phyloP scores from a whole-genome alignment of 1,140 invertebrate species.

The Orchestia grillus region DNA sequence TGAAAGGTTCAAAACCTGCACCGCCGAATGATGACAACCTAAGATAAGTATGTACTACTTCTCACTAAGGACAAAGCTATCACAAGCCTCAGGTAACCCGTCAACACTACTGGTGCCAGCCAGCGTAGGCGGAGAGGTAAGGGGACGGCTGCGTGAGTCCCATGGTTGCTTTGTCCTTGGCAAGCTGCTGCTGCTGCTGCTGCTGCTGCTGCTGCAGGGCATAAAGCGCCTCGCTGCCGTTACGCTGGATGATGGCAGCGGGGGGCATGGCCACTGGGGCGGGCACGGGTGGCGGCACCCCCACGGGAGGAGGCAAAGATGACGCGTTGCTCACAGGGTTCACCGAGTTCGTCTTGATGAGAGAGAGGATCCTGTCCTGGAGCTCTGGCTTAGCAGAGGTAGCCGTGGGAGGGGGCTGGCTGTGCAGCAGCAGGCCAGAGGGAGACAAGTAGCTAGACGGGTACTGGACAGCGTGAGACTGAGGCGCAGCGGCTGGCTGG shows the following conservation, averaged over 20 bases:
- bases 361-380: conserved; percentile 62
- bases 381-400: conserved; percentile 55
- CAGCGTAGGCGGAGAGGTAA: conserved; percentile 28
- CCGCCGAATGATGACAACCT: background rate
- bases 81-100: no score
- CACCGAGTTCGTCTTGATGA: conserved; percentile 35
- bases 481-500: background rate
- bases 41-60: background rate
- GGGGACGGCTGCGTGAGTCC: background rate
- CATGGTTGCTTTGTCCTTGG: background rate
- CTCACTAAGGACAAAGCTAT: background rate
- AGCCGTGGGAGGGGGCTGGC: background rate
- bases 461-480: conserved; percentile 21
- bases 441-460: conserved; percentile 9
- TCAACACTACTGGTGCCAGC: conserved; percentile 27
- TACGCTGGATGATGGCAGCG: background rate
- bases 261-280: background rate
- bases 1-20: background rate
- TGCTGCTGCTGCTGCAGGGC: conserved; percentile 27
- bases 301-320: background rate
- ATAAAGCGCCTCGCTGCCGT: conserved; percentile 40
- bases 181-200: background rate
- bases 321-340: conserved; percentile 13
- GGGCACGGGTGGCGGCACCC: conserved; percentile 11
- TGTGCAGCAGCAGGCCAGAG: background rate